Base-by-base conservation (phyloP, 2,113 vertebrate species). In the Tiliqua scincoides region DNA sequence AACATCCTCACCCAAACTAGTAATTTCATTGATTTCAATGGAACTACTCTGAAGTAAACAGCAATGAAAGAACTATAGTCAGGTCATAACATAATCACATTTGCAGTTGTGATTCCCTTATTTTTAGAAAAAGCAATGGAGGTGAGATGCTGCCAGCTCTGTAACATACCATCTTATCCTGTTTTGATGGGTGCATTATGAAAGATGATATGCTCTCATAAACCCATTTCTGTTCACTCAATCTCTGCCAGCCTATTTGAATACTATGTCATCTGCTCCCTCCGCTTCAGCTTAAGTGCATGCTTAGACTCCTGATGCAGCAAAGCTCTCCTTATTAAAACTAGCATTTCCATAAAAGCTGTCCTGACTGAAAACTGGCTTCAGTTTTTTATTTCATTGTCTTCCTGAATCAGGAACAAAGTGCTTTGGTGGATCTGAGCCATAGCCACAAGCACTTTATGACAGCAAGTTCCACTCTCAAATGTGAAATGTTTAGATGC, bases 261-360 rank as follows among this genome's bases (percentile, higher is more conserved):
- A 67, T 67, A 83, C 35, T 37, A 20, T 67, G 30, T 4, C 20
- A 52, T 67, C 62, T 65, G 20, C 6, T 52, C 52, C 15, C 11
- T 57, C 71, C 20, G 1, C 30, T 84, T 21, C 43, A 63, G 17
- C n/a, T 52, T 65, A 84, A 75, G 21, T 18, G 61, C 20, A 75
- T 84, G 59, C 71, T 84, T 84, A 75, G 71, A 79, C 12, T 40
- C 78, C 59, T 79, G 61, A 43, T 79, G 59, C 25, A 27, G 18
- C 59, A 75, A 84, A 63, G 3, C 11, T 84, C 59, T 27, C 57
- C n/a, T 63, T 75, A 75, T 75, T 75, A 63, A 84, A 84, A 84
- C 52, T 75, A 63, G 37, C 18, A 75, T 32, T 84, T 62, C 20
- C 17, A 75, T 17, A 84, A 62, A 30, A 68, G 5, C 59, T 35